Conservation (phyloP, 2,888 invertebrate genomes). For the Steinernema hermaphroditum region DNA sequence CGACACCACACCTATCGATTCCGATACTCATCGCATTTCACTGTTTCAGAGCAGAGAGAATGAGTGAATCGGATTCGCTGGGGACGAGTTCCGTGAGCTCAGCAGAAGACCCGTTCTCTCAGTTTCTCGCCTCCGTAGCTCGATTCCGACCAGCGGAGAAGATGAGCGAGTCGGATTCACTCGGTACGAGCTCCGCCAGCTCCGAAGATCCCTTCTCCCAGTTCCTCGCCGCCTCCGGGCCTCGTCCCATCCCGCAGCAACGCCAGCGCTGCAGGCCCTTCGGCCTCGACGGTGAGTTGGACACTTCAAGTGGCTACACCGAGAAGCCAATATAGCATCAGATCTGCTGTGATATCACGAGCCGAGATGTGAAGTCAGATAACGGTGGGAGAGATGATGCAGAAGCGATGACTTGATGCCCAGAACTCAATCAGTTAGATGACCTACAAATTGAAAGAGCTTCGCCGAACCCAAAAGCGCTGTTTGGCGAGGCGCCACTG, state of each 20-base stretch:
- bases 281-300: slow-evolving; percentile 49
- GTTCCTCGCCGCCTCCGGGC: slow-evolving; percentile 51
- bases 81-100: slow-evolving; percentile 56
- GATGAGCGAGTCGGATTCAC: slow-evolving; percentile 63
- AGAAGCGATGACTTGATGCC: not conserved
- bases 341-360: not conserved
- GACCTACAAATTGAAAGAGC: not conserved
- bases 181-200: slow-evolving; percentile 56
- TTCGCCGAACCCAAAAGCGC: not conserved
- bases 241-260: slow-evolving; percentile 41
- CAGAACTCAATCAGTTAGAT: not conserved
- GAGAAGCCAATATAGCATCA: not conserved
- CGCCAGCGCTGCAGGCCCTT: slow-evolving; percentile 21
- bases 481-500: not conserved
- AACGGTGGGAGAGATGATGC: not conserved
- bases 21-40: not conserved
- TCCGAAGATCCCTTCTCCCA: slow-evolving; percentile 53
- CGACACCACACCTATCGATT: not conserved
- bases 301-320: slow-evolving; percentile 7
- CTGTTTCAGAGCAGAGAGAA: slow-evolving; percentile 53
- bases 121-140: slow-evolving; percentile 52
- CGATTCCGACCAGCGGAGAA: slow-evolving; percentile 46
- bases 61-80: slow-evolving; percentile 63
- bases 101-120: slow-evolving; percentile 54
- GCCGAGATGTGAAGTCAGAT: not conserved